Evolutionary conservation across 2,113 vertebrate species (phyloP).

Genomic region (Bothrops jararaca): DNA sequence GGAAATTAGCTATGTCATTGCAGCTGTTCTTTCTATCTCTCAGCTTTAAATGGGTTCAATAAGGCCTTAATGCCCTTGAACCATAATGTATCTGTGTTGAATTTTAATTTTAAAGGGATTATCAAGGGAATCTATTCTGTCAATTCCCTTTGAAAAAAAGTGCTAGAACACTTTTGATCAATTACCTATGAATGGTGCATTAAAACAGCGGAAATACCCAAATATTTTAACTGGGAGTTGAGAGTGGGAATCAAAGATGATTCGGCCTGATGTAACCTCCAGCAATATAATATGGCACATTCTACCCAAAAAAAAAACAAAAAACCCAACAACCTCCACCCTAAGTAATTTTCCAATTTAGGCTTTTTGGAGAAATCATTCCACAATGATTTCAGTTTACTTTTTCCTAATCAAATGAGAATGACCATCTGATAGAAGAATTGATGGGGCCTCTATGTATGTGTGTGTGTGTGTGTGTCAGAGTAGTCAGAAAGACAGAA

Average conservation of each 20-base stretch:
- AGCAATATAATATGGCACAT: slow-evolving; percentile 21
- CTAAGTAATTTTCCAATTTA: not conserved
- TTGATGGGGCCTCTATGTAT: not conserved
- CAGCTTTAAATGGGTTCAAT: slow-evolving; percentile 60
- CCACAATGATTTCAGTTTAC: not conserved
- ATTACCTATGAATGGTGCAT: slow-evolving; percentile 59
- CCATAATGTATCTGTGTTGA: slow-evolving; percentile 60
- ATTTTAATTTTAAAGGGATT: slow-evolving; percentile 76
- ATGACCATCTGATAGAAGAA: not conserved
- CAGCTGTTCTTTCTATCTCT: slow-evolving; percentile 62
- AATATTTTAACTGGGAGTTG: slow-evolving; percentile 50
- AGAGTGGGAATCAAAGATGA: slow-evolving; percentile 59
- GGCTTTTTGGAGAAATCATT: not conserved
- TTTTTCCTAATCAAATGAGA: not conserved
- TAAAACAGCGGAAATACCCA: slow-evolving; percentile 55
- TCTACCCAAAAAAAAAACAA: not conserved
- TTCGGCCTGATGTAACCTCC: slow-evolving; percentile 57
- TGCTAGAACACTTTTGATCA: slow-evolving; percentile 58
- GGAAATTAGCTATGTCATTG: slow-evolving; percentile 57
- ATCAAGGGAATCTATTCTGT: slow-evolving; percentile 69
- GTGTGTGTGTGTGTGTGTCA: not conserved
- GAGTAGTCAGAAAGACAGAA: not conserved
- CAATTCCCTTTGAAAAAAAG: slow-evolving; percentile 69
- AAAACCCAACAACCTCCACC: not conserved
- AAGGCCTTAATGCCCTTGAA: slow-evolving; percentile 69